Evolutionary conservation across 2,888 invertebrate species (phyloP).

Genomic region (Himalopsyche japonica): DNA sequence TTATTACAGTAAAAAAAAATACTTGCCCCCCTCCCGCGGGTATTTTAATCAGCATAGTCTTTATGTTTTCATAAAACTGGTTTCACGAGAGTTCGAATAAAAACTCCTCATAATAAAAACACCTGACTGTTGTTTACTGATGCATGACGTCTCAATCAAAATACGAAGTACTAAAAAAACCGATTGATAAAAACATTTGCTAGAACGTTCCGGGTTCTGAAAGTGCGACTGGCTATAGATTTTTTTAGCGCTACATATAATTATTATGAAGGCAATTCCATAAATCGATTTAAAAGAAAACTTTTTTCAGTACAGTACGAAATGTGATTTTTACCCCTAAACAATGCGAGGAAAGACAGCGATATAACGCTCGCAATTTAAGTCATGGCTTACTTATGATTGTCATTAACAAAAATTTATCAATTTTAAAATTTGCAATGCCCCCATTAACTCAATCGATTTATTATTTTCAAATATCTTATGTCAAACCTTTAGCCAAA

Average conservation of each 20-base stretch:
- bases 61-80: background rate
- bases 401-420: no score
- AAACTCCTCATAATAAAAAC: constrained; percentile 8
- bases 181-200: background rate
- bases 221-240: background rate
- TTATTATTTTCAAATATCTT: no score
- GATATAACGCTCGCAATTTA: no score
- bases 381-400: no score
- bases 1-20: background rate
- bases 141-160: constrained; percentile 26
- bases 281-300: no score
- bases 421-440: no score
- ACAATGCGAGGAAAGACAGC: no score
- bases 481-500: no score
- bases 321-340: no score
- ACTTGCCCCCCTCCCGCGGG: background rate
- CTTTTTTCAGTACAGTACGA: no score
- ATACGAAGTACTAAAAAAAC: background rate
- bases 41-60: background rate
- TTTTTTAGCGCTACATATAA: background rate
- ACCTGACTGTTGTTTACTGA: constrained; percentile 17
- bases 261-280: no score
- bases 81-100: constrained; percentile 14
- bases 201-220: background rate
- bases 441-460: no score